Evolutionary conservation across 2,113 vertebrate genomes (phyloP).

Genomic region (Phylloscopus trochiloides): DNA sequence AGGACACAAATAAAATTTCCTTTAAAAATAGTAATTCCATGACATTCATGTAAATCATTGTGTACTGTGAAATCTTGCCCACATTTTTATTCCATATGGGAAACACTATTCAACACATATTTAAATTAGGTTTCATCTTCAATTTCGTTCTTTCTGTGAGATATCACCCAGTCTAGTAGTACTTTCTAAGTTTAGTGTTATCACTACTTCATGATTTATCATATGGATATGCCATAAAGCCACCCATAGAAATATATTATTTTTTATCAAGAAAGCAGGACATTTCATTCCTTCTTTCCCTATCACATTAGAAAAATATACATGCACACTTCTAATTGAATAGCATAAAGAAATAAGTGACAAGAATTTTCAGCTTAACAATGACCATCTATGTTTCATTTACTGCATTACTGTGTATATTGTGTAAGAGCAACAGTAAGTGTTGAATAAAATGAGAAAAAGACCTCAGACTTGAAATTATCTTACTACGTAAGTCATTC

Average conservation of each 20-base stretch:
- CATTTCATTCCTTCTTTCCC: background rate
- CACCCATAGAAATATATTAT: background rate
- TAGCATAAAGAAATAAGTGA: background rate
- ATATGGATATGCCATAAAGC: background rate
- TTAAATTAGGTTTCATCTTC: background rate
- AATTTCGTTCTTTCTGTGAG: background rate
- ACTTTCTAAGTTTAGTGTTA: background rate
- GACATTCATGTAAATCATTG: background rate
- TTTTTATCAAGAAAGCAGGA: background rate
- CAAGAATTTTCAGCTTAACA: background rate
- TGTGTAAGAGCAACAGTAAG: background rate
- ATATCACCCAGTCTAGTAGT: background rate
- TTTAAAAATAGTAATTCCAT: background rate
- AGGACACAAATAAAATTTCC: background rate
- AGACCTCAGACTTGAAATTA: background rate
- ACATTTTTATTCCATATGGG: background rate
- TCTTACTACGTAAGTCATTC: background rate
- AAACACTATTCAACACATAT: background rate
- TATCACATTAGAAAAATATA: background rate
- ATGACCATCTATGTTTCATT: background rate
- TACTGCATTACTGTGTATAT: background rate
- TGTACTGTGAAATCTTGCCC: background rate
- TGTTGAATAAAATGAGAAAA: constrained; percentile 5
- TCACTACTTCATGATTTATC: background rate
- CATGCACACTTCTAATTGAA: background rate